Percentiles rank a stretch among this genome's conserved stretches.
These are phyloP conservation scores for Bellardia pandia DNA, from an alignment of 2,888 invertebrate genomes.

Conservation along the genomic window DNA sequence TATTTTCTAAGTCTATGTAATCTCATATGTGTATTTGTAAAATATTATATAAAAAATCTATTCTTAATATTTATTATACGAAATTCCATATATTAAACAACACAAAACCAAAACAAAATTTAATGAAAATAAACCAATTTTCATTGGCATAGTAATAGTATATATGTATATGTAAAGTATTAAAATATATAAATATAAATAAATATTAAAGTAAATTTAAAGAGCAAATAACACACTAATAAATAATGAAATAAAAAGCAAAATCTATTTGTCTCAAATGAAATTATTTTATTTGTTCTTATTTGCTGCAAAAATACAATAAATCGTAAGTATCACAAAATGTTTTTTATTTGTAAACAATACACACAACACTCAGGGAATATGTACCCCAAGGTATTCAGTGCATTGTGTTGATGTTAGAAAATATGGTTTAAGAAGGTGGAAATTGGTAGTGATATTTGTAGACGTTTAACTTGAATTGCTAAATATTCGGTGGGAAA, in stretches of 20 bases:
- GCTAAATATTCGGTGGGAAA: too few relatives aligned
- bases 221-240: conserved; percentile 59
- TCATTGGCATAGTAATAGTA: conserved; percentile 47
- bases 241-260: conserved; percentile 55
- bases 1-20: conserved; percentile 55
- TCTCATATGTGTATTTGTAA: conserved; percentile 65
- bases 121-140: conserved; percentile 9
- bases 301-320: not conserved
- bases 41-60: conserved; percentile 48
- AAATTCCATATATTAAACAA: conserved; percentile 29
- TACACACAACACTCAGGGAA: too few relatives aligned
- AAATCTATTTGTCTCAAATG: conserved; percentile 55
- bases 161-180: conserved; percentile 55
- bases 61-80: conserved; percentile 53
- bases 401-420: too few relatives aligned
- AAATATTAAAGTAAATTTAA: conserved; percentile 33
- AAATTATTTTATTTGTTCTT: conserved; percentile 14
- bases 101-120: conserved; percentile 10
- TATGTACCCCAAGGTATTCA: too few relatives aligned
- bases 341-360: not conserved
- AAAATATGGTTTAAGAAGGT: too few relatives aligned
- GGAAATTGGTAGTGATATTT: too few relatives aligned
- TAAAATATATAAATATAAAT: conserved; percentile 6
- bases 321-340: not conserved
- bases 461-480: too few relatives aligned